phyloP scores from a whole-genome alignment of 2,113 vertebrate genomes.

The Heptranchias perlo region DNA sequence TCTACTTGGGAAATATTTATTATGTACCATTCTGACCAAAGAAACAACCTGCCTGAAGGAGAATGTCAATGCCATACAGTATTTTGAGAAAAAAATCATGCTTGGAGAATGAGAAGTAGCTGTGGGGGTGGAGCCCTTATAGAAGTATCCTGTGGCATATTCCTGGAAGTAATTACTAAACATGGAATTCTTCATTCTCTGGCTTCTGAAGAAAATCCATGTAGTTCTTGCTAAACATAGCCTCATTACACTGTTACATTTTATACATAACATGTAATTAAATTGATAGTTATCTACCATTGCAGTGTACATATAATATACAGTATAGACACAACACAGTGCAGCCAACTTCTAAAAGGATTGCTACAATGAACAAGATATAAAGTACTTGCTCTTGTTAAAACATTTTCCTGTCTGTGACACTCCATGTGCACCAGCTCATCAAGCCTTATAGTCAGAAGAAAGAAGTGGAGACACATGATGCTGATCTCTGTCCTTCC shows the following conservation, averaged over 20 bases:
- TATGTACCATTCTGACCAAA: not conserved
- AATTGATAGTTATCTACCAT: not conserved
- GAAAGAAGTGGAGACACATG: not conserved
- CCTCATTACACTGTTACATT: not conserved
- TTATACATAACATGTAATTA: not conserved
- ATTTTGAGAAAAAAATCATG: not conserved
- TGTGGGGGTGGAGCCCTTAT: not conserved
- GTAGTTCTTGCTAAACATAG: not conserved
- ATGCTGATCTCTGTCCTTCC: not conserved
- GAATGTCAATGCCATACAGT: not conserved
- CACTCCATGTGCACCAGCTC: not conserved
- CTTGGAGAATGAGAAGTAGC: not conserved
- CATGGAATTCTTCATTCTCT: not conserved
- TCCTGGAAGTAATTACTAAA: not conserved
- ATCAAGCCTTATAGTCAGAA: not conserved
- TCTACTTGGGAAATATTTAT: not conserved
- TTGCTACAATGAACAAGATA: not conserved
- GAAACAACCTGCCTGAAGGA: not conserved
- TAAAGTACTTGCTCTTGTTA: not conserved
- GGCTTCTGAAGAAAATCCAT: not conserved
- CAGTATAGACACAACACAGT: not conserved
- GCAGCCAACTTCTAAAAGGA: not conserved
- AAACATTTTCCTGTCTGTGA: not conserved
- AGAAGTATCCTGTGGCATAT: not conserved
- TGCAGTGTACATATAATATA: not conserved